These are phyloP conservation scores for Seira musarum DNA, from an alignment of 2,888 invertebrate genomes.

Conservation along the genomic window DNA sequence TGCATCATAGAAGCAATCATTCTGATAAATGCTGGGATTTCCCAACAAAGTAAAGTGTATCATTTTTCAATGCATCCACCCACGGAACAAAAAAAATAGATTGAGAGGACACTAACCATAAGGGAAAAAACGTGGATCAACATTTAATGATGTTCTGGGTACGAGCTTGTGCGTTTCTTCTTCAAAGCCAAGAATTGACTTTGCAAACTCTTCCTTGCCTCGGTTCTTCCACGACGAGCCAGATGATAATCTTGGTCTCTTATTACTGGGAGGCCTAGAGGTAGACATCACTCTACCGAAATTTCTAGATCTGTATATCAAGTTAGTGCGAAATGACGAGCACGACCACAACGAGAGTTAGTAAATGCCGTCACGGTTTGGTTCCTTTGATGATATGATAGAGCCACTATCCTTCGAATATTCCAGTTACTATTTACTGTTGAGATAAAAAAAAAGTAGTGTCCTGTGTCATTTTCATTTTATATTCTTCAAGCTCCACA, in stretches of 20 bases:
- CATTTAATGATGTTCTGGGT: constrained; percentile 33
- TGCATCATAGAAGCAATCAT: constrained; percentile 6
- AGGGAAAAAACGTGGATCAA: constrained; percentile 61
- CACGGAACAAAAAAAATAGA: not conserved
- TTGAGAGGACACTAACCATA: constrained; percentile 36
- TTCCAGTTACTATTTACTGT: too few species aligned
- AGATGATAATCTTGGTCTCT: not conserved
- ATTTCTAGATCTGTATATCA: not conserved
- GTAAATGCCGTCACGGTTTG: not conserved
- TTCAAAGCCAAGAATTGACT: constrained; percentile 44
- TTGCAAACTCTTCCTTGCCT: not conserved
- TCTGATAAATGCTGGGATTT: constrained; percentile 11
- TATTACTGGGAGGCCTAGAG: too few species aligned
- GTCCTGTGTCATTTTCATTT: too few species aligned
- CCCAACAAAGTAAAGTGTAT: not conserved
- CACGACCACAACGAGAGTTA: not conserved
- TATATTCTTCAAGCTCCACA: too few species aligned
- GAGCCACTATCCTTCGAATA: not conserved
- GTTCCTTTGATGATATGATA: not conserved
- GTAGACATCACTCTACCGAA: not conserved
- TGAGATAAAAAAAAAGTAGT: too few species aligned
- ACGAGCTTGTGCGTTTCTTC: constrained; percentile 23
- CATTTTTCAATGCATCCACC: not conserved
- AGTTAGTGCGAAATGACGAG: too few species aligned
- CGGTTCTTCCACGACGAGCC: not conserved